Evolutionary conservation across 1,140 invertebrate genomes (phyloP).

Genomic region (Drosophila pachea): DNA sequence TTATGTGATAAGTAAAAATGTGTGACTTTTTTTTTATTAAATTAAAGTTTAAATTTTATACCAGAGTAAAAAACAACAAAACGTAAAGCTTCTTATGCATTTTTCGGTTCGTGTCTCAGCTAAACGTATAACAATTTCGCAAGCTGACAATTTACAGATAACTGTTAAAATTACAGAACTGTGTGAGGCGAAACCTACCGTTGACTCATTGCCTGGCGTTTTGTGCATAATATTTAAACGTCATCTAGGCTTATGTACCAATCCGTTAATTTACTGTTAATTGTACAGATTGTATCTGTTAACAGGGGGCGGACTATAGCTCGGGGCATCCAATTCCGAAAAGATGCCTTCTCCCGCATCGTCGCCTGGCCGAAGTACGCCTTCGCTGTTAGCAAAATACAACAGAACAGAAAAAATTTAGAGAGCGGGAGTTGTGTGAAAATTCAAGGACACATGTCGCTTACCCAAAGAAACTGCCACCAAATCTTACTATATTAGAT

Average conservation of each 20-base stretch:
- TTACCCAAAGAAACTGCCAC: constrained; percentile 24
- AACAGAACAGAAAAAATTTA: background rate
- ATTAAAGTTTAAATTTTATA: constrained; percentile 42
- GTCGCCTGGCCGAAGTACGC: constrained; percentile 17
- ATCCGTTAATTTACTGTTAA: constrained; percentile 5
- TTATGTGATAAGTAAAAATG: constrained; percentile 48
- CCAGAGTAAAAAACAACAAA: background rate
- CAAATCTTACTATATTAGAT: constrained; percentile 1
- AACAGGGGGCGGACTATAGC: background rate
- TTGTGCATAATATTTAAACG: no score
- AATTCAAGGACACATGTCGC: background rate
- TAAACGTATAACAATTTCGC: constrained; percentile 4
- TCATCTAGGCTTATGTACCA: background rate
- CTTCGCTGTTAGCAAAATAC: constrained; percentile 17
- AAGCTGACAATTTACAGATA: constrained; percentile 2
- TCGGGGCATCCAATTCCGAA: constrained; percentile 17
- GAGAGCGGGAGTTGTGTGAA: background rate
- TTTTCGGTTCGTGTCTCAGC: constrained; percentile 24
- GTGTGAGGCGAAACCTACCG: no score
- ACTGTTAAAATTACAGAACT: background rate
- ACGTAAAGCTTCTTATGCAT: constrained; percentile 3
- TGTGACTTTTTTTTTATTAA: constrained; percentile 39
- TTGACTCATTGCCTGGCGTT: no score
- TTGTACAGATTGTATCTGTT: constrained; percentile 4
- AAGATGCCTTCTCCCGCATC: constrained; percentile 29